phyloP scores from a whole-genome alignment of 1,140 invertebrate species.

The Drosophila subobscura region DNA sequence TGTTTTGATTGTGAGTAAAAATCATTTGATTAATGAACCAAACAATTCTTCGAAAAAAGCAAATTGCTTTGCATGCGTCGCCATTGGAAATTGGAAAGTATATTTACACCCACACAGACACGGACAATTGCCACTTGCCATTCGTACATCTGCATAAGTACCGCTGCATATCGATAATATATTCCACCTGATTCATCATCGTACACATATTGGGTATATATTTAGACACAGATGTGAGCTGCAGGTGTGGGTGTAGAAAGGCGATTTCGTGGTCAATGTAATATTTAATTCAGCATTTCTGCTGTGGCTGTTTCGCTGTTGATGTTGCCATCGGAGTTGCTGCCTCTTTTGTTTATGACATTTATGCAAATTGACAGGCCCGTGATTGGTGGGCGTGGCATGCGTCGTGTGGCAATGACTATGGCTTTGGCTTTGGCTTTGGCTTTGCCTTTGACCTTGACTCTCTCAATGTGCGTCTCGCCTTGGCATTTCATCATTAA shows the following conservation, averaged over 20 bases:
- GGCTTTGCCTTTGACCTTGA: not conserved
- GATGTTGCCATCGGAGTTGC: not conserved
- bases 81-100: conserved; percentile 40
- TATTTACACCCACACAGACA: conserved; percentile 17
- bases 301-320: conserved; percentile 11
- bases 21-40: conserved; percentile 43
- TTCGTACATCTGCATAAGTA: conserved; percentile 5
- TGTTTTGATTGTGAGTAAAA: conserved; percentile 32
- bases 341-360: conserved; percentile 25
- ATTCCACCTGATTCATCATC: too few species aligned
- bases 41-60: conserved; percentile 15
- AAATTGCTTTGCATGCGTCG: conserved; percentile 20
- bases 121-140: too few species aligned
- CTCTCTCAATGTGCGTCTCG: not conserved
- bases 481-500: conserved; percentile 55
- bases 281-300: conserved; percentile 41
- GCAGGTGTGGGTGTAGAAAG: not conserved
- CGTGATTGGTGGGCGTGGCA: conserved; percentile 29
- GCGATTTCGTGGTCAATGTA: conserved; percentile 35
- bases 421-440: not conserved
- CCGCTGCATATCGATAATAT: not conserved
- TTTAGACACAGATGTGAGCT: not conserved
- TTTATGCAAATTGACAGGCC: conserved; percentile 4
- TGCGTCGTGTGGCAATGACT: too few species aligned
- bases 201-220: not conserved